Evolutionary conservation across 2,113 vertebrate genomes (phyloP), one percentile per base, ranked within the genome.

Genomic region (Seriola dumerili): DNA sequence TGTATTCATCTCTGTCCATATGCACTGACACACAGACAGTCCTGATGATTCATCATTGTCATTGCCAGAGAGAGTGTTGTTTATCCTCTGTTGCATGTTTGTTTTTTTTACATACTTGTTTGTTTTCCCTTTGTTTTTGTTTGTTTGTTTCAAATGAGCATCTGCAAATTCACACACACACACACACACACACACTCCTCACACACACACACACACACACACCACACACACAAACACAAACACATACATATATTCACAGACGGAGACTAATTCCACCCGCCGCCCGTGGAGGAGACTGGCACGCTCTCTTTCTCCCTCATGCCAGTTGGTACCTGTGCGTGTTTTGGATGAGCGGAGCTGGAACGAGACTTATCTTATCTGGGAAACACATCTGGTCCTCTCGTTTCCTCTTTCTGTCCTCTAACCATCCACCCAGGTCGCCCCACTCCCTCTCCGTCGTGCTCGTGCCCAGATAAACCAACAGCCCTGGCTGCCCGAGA

Each of bases 351-450:
- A 93, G 78, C 68, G 77, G 71, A 59, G 81, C 80, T 89, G 72
- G 63, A 89, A 83, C 63, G 36, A 78, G 70, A 61, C 72, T 78
- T 74, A 76, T 88, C 86, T 90, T 91, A 93, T 93, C 92, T 83
- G 76, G 14, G 70, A 80, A 89, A 83, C 90, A 89, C 88, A 92
- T 93, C 92, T 91, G 90, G 78, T 93, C 84, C 69, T 78, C 71
- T 72, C 68, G 46, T 84, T 29, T 80, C 69, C 82, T 73, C 72
- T 86, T 29, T 84, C 81, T 81, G 78, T 80, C 76, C 85, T 84
- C 68, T 72, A 80, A 83, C 72, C 86, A 87, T 76, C 71, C 86
- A 64, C 61, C 55, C 69, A 8, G 32, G 61, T 73, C 32, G 13
- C 59, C 34, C 69, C 5, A 1, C 46, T 75, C 54, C 48, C 73